Evolutionary conservation across 2,888 invertebrate species (phyloP), one percentile per base, ranked within the genome.

Genomic region (Notocelia uddmanniana): DNA sequence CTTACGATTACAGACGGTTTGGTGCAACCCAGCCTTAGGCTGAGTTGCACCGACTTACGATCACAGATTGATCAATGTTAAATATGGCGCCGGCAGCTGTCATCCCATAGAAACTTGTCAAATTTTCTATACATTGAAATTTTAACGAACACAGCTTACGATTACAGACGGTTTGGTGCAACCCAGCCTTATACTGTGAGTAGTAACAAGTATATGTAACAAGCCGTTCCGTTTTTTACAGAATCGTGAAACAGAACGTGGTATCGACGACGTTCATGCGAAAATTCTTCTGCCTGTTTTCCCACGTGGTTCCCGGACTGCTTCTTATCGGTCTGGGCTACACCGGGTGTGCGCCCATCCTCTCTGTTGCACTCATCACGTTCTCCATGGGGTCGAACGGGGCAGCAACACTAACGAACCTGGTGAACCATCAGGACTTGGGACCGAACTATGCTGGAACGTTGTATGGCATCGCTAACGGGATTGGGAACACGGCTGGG

Each of bases 381-480:
- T 89, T 96, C 76, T 96, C 96, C 0, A 90, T 96, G 85, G 96
- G 96, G 0, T 95, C 96, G 18, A 95, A 95, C 76, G 95, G 95
- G 0, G 95, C 95, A 1, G 95, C 95, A 0, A 95, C 95, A 0
- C 86, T 95, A 15, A 94, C 95, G 2, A 95, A 95, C 81, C 84
- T 95, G 75, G 95, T 95, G 75, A 95, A 95, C 78, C 93, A 96
- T 50, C 97, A 97, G 83, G 97, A 97, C 85, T 87, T 97, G 74
- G 96, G 97, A 0, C 97, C 97, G 0, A 97, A 97, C 85, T 97
- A 94, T 81, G 97, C 97, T 0, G 97, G 96, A 1, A 96, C 96
- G 0, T 81, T 97, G 37, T 97, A 97, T 74, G 97, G 97, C 0
- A 95, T 97, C 1, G 96, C 96, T 54, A 97, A 97, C 78, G 96